Evolutionary conservation across 1,140 invertebrate genomes (phyloP).

Genomic region (Thalassaphorura encarpata): DNA sequence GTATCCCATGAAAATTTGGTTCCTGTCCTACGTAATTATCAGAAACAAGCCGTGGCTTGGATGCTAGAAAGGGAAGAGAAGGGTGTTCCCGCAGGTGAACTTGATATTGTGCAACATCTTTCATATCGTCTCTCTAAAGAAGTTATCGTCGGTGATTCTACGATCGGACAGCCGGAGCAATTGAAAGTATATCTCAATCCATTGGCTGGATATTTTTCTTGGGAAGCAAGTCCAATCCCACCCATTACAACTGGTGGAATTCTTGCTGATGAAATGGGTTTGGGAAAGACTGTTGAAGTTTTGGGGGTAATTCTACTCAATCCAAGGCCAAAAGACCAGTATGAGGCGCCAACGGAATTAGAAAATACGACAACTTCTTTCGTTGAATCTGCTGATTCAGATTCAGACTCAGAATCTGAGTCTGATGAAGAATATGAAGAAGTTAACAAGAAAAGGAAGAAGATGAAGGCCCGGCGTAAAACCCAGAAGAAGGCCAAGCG

Average conservation of each 20-base stretch:
- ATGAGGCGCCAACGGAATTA: too few relatives aligned
- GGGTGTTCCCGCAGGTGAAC: not conserved
- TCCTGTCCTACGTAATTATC: slow-evolving; percentile 52
- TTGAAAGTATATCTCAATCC: slow-evolving; percentile 44
- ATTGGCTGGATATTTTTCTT: slow-evolving; percentile 40
- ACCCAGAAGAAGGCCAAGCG: not conserved
- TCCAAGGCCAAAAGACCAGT: slow-evolving; percentile 33
- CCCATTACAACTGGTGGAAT: slow-evolving; percentile 55
- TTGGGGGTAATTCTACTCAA: slow-evolving; percentile 55
- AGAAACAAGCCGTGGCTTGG: slow-evolving; percentile 55
- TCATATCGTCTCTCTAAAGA: too few relatives aligned
- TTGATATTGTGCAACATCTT: slow-evolving; percentile 25
- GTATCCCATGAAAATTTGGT: slow-evolving; percentile 45
- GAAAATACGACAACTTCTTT: too few relatives aligned
- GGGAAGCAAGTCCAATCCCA: slow-evolving; percentile 35
- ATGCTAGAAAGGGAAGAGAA: slow-evolving; percentile 48
- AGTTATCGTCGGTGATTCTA: too few relatives aligned
- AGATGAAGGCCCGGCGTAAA: not conserved
- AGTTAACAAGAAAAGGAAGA: not conserved
- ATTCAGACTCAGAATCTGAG: not conserved
- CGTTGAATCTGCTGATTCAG: too few relatives aligned
- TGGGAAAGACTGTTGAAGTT: slow-evolving; percentile 72
- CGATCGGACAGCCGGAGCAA: too few relatives aligned
- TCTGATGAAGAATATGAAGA: not conserved
- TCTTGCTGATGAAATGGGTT: slow-evolving; percentile 69